phyloP scores from a whole-genome alignment of 2,113 vertebrate species.

The Erpornis zantholeuca region DNA sequence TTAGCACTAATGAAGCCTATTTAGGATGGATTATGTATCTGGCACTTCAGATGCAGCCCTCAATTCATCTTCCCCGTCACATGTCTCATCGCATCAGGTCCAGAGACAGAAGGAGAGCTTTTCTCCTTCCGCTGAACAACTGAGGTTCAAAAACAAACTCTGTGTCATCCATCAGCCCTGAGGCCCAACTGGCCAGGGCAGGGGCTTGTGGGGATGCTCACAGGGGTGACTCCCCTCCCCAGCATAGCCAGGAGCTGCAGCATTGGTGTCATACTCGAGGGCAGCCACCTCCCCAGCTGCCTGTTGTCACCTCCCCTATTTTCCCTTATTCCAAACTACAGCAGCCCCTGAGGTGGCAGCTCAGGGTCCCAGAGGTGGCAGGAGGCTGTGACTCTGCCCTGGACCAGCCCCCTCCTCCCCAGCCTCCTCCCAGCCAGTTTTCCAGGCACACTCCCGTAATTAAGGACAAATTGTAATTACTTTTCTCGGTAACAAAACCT shows the following conservation, averaged over 20 bases:
- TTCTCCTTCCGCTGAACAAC: not conserved
- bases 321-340: not conserved
- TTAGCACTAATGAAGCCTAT: constrained; percentile 64
- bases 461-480: constrained; percentile 67
- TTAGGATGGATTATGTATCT: constrained; percentile 61
- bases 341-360: not conserved
- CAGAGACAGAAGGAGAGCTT: not conserved
- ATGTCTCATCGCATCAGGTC: constrained; percentile 19
- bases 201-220: not conserved
- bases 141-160: not conserved
- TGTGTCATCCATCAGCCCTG: not conserved
- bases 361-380: not conserved
- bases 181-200: not conserved
- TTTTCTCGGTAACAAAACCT: constrained; percentile 22
- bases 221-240: not conserved
- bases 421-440: not conserved
- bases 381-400: not conserved
- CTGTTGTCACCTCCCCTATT: not conserved
- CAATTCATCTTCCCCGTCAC: constrained; percentile 33
- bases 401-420: not conserved
- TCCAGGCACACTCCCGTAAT: constrained; percentile 11
- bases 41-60: constrained; percentile 46
- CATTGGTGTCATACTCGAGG: rapidly evolving
- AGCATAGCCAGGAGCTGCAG: not conserved
- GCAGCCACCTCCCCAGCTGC: not conserved